phyloP scores from a whole-genome alignment of 2,113 vertebrate species.

The Scartelaos histophorus region DNA sequence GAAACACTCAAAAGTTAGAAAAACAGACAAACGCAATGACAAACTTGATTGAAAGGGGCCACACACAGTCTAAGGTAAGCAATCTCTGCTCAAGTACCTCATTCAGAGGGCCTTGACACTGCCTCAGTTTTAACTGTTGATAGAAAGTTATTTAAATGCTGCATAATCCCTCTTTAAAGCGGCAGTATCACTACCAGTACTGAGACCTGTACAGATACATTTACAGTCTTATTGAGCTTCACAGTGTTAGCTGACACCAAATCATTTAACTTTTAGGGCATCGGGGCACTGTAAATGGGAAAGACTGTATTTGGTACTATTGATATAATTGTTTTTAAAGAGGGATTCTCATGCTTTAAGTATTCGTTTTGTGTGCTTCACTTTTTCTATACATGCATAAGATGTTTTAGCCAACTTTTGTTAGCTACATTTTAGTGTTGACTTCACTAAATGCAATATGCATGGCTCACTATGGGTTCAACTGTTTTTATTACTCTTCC shows the following conservation, averaged over 20 bases:
- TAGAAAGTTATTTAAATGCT: constrained; percentile 42
- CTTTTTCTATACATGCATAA: constrained; percentile 43
- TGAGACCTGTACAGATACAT: constrained; percentile 10
- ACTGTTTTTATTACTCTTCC: constrained; percentile 37
- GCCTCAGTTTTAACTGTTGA: constrained; percentile 50
- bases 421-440: constrained; percentile 48
- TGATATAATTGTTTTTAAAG: constrained; percentile 55
- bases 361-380: constrained; percentile 58
- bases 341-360: constrained; percentile 57
- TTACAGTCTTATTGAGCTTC: constrained; percentile 24
- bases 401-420: constrained; percentile 47
- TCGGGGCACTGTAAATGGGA: not conserved
- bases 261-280: not conserved
- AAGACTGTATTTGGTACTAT: not conserved
- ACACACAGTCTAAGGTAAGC: constrained; percentile 66
- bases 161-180: constrained; percentile 72
- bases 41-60: constrained; percentile 54
- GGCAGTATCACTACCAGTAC: not conserved
- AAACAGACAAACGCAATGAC: constrained; percentile 51
- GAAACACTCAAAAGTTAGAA: constrained; percentile 49
- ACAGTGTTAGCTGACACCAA: not conserved
- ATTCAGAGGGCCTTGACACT: constrained; percentile 45
- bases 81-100: constrained; percentile 36
- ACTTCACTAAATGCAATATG: constrained; percentile 57
- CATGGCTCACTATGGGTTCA: constrained; percentile 66